Conservation (phyloP, 2,888 invertebrate species). For the Lucinisca nassula region DNA sequence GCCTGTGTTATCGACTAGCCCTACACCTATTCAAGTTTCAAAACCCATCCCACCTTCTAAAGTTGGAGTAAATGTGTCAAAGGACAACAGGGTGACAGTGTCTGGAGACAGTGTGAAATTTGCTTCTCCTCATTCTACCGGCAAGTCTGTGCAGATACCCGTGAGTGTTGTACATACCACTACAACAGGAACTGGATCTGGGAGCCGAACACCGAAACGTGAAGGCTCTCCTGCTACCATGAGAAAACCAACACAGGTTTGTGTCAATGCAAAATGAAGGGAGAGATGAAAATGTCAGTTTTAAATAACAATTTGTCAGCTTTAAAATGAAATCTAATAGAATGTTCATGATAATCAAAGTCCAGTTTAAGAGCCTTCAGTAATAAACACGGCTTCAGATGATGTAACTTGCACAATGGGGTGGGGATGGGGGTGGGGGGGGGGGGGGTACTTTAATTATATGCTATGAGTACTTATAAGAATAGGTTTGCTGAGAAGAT, state of each 20-base stretch:
- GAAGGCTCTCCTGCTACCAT: conserved; percentile 82
- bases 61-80: conserved; percentile 77
- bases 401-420: too few relatives aligned
- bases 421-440: too few relatives aligned
- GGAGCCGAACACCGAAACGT: conserved; percentile 71
- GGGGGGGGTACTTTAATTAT: too few relatives aligned
- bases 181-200: conserved; percentile 58
- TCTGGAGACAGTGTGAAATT: conserved; percentile 56
- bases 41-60: conserved; percentile 82
- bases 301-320: too few relatives aligned
- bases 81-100: conserved; percentile 74
- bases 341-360: too few relatives aligned
- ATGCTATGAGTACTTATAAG: too few relatives aligned
- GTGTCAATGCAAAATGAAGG: conserved; percentile 85
- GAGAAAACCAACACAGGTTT: conserved; percentile 84
- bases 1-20: conserved; percentile 78
- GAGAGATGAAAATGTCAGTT: conserved; percentile 39
- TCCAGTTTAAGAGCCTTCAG: too few relatives aligned
- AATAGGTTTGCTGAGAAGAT: too few relatives aligned
- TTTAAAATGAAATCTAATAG: too few relatives aligned
- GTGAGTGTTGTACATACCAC: conserved; percentile 80
- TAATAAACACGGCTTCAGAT: too few relatives aligned
- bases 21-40: conserved; percentile 61
- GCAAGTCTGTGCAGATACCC: conserved; percentile 81
- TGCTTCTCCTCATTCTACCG: conserved; percentile 35